These are phyloP conservation scores for Geophilus truncorum DNA, from an alignment of 2,888 invertebrate species.

Conservation along the genomic window DNA sequence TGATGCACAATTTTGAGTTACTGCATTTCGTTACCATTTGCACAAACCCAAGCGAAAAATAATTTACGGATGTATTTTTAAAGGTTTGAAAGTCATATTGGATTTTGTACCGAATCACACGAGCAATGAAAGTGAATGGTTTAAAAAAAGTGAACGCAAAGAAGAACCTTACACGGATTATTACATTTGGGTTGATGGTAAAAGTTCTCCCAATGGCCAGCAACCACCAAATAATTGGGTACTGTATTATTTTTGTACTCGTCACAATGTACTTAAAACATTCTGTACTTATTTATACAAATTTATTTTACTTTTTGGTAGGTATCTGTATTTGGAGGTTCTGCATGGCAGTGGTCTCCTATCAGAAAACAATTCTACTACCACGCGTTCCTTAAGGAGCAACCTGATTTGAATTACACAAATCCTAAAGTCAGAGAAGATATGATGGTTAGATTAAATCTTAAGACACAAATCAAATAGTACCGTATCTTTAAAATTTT, in stretches of 20 bases:
- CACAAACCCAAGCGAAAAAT: no score
- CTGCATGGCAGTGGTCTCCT: slow-evolving; percentile 31
- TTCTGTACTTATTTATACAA: background rate
- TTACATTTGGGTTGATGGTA: slow-evolving; percentile 47
- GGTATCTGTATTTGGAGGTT: slow-evolving; percentile 34
- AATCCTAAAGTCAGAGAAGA: slow-evolving; percentile 31
- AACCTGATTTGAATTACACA: slow-evolving; percentile 36
- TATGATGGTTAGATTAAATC: no score
- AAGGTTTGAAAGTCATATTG: slow-evolving; percentile 60
- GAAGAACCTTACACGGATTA: slow-evolving; percentile 46
- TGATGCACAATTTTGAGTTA: no score
- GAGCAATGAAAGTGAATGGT: slow-evolving; percentile 52
- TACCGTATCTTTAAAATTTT: no score
- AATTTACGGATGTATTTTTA: background rate
- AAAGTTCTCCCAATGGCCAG: slow-evolving; percentile 2
- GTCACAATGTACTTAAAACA: no score
- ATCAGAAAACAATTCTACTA: slow-evolving; percentile 33
- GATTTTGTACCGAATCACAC: slow-evolving; percentile 71
- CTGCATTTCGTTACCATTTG: no score
- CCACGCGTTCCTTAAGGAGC: slow-evolving; percentile 31
- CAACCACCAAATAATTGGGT: slow-evolving; percentile 69
- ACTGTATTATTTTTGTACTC: no score
- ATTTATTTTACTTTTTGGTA: background rate
- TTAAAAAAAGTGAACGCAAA: slow-evolving; percentile 43
- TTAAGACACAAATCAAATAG: no score